phyloP scores from a whole-genome alignment of 2,888 invertebrate genomes.

The Phragmatobia fuliginosa region DNA sequence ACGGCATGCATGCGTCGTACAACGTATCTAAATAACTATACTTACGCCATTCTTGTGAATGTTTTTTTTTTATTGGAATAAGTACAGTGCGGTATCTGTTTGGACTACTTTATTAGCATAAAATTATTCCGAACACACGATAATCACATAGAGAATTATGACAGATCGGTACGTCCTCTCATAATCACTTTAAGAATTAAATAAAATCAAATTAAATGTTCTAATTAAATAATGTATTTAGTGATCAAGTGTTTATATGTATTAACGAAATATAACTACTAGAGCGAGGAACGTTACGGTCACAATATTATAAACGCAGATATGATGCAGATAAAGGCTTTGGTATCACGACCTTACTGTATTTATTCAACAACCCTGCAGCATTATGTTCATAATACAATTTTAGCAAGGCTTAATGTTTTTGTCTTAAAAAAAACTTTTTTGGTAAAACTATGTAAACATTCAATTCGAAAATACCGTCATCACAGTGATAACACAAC shows the following conservation, averaged over 20 bases:
- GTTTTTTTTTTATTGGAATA: neutral
- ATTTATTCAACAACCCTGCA: constrained; percentile 1
- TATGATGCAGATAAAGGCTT: neutral
- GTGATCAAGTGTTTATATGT: neutral
- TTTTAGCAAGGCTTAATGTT: neutral
- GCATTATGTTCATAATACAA: neutral
- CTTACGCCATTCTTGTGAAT: neutral
- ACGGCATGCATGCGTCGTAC: neutral
- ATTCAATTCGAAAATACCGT: neutral
- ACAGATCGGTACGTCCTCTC: neutral
- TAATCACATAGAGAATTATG: neutral
- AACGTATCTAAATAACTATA: neutral
- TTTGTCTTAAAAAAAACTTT: neutral
- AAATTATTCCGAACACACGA: neutral
- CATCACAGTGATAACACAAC: neutral
- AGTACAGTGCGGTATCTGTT: neutral
- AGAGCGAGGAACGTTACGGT: neutral
- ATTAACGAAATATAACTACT: neutral
- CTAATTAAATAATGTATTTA: neutral
- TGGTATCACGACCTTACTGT: constrained; percentile 3
- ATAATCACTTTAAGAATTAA: neutral
- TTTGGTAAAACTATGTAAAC: neutral
- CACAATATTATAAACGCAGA: neutral
- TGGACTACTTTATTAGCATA: neutral
- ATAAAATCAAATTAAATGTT: neutral